Percentiles rank a stretch among this genome's conserved stretches.
phyloP scores from a whole-genome alignment of 2,113 vertebrate species.

The Tupaia tana region DNA sequence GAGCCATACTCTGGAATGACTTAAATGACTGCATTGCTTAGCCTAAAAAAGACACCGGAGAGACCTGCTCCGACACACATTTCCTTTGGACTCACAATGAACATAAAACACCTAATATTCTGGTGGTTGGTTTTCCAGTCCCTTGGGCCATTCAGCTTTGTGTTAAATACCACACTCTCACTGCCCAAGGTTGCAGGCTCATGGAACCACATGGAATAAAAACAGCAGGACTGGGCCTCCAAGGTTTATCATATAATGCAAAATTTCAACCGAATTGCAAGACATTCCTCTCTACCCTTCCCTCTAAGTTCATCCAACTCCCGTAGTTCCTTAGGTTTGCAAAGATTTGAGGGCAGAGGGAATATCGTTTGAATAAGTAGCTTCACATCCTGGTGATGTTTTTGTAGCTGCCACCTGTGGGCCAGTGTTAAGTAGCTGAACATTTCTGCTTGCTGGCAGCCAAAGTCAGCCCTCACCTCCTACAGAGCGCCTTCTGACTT shows the following conservation, averaged over 20 bases:
- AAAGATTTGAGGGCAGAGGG: neutral
- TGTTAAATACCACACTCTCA: rapidly evolving
- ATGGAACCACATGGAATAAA: neutral
- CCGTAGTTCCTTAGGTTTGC: neutral
- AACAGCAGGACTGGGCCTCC: neutral
- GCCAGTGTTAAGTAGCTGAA: conserved; percentile 7
- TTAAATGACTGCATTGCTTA: neutral
- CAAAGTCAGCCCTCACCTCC: neutral
- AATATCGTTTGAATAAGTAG: neutral
- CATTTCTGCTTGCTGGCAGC: neutral
- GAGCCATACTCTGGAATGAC: neutral
- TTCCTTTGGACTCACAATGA: conserved; percentile 21
- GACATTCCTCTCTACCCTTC: neutral
- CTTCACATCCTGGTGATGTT: conserved; percentile 9
- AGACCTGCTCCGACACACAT: neutral
- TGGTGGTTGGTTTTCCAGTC: neutral
- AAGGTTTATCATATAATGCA: neutral
- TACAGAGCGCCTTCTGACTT: neutral
- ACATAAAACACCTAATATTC: neutral
- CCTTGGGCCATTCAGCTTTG: neutral
- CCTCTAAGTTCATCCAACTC: neutral
- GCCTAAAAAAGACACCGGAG: neutral
- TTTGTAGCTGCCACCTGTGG: conserved; percentile 11
- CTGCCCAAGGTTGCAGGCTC: neutral
- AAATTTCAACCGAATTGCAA: neutral